phyloP scores from a whole-genome alignment of 2,888 invertebrate species.

The Augochlorella aurata region DNA sequence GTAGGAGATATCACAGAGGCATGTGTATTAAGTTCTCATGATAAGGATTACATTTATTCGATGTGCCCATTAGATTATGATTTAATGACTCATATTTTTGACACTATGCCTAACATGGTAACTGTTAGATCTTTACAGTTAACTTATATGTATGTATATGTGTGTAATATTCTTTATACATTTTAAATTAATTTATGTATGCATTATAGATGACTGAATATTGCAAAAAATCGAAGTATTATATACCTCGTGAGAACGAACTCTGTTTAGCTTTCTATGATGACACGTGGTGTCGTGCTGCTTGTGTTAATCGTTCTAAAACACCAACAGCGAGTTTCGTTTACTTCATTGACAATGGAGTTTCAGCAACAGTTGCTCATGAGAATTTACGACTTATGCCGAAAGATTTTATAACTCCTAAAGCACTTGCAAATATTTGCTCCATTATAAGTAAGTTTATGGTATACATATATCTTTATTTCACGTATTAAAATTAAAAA shows the following conservation, averaged over 20 bases:
- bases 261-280: conserved; percentile 76
- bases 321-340: conserved; percentile 63
- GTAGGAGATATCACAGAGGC: conserved; percentile 63
- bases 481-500: neutral
- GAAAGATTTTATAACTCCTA: conserved; percentile 73
- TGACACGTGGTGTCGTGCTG: conserved; percentile 75
- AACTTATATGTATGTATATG: neutral
- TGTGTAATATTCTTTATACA: too few relatives aligned
- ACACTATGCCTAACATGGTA: conserved; percentile 67
- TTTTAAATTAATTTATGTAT: neutral
- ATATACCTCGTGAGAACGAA: conserved; percentile 77
- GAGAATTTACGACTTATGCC: conserved; percentile 75
- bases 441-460: conserved; percentile 68
- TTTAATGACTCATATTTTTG: conserved; percentile 64
- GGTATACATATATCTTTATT: conserved; percentile 1
- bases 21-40: conserved; percentile 47
- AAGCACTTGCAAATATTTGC: conserved; percentile 69
- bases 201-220: conserved; percentile 72
- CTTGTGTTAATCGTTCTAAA: conserved; percentile 64
- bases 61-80: conserved; percentile 65
- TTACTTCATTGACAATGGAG: conserved; percentile 78
- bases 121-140: conserved; percentile 3
- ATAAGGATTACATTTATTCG: conserved; percentile 51
- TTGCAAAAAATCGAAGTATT: conserved; percentile 67
- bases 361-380: conserved; percentile 70